Percentiles rank a stretch among this genome's conserved stretches.
phyloP scores from a whole-genome alignment of 2,113 vertebrate species.

The Genyomyrus donnyi region DNA sequence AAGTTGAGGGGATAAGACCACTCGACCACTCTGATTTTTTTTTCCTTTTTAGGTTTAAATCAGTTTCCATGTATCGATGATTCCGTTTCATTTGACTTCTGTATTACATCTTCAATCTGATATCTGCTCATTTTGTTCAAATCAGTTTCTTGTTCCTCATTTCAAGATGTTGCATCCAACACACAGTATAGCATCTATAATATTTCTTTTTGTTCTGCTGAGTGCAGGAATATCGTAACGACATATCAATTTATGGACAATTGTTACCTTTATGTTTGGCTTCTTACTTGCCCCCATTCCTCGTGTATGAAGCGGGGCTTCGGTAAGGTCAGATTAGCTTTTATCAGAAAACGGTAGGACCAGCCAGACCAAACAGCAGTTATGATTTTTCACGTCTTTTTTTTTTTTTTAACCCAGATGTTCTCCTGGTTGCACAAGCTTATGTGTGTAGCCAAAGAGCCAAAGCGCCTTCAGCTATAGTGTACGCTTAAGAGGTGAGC shows the following conservation, averaged over 20 bases:
- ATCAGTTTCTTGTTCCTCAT: not conserved
- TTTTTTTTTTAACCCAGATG: not conserved
- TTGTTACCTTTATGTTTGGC: not conserved
- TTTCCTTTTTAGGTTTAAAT: conserved; percentile 67
- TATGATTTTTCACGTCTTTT: not conserved
- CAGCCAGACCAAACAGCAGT: not conserved
- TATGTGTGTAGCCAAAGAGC: not conserved
- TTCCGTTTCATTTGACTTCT: conserved; percentile 49
- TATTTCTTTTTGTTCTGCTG: not conserved
- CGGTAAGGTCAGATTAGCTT: not conserved
- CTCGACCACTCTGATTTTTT: conserved; percentile 62
- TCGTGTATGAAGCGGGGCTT: not conserved
- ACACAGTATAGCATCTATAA: not conserved
- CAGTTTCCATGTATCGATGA: conserved; percentile 54
- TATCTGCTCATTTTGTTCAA: not conserved
- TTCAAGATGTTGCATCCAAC: not conserved
- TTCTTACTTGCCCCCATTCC: not conserved
- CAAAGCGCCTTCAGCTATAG: conserved; percentile 20
- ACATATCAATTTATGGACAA: not conserved
- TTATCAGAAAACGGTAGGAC: not conserved
- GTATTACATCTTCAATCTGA: conserved; percentile 18
- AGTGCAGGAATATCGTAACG: not conserved
- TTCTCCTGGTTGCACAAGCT: not conserved
- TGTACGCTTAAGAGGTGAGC: conserved; percentile 49
- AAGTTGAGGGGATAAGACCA: conserved; percentile 70